These are phyloP conservation scores for Antitype chi DNA, from an alignment of 2,888 invertebrate genomes.

Conservation along the genomic window DNA sequence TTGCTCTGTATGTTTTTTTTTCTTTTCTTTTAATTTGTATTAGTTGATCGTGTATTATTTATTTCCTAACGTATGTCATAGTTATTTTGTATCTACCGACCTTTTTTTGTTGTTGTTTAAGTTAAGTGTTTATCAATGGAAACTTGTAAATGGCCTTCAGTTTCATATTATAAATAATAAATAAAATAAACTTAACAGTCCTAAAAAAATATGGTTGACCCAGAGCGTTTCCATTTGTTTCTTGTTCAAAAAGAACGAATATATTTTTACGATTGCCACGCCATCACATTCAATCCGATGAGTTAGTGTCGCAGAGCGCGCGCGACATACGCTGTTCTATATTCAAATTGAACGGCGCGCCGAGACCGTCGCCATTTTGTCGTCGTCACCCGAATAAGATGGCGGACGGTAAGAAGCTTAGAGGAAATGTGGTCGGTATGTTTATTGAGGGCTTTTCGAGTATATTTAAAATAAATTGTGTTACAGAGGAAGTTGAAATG, in stretches of 20 bases:
- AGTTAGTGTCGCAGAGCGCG: conserved; percentile 87
- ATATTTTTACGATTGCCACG: conserved; percentile 89
- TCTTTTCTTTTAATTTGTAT: too few relatives aligned
- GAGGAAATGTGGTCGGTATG: conserved; percentile 76
- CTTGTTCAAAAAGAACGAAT: conserved; percentile 81
- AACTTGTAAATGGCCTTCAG: too few relatives aligned
- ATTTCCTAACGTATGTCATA: too few relatives aligned
- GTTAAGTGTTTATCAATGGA: too few relatives aligned
- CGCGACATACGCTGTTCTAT: conserved; percentile 90
- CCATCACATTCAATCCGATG: conserved; percentile 90
- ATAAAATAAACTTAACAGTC: neutral
- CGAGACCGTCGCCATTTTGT: conserved; percentile 87
- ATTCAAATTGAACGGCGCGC: conserved; percentile 88
- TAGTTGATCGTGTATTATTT: too few relatives aligned
- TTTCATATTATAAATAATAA: too few relatives aligned
- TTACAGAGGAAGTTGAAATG: conserved; percentile 41
- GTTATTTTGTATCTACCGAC: too few relatives aligned
- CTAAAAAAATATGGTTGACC: neutral
- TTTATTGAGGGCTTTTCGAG: conserved; percentile 72
- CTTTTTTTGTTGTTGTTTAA: too few relatives aligned
- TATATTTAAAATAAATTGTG: conserved; percentile 74
- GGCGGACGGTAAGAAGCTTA: conserved; percentile 83
- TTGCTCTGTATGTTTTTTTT: too few relatives aligned
- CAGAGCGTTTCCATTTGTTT: conserved; percentile 56
- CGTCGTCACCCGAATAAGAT: conserved; percentile 84